Evolutionary conservation across 1,140 invertebrate species (phyloP).

Genomic region (Lucilia cuprina): DNA sequence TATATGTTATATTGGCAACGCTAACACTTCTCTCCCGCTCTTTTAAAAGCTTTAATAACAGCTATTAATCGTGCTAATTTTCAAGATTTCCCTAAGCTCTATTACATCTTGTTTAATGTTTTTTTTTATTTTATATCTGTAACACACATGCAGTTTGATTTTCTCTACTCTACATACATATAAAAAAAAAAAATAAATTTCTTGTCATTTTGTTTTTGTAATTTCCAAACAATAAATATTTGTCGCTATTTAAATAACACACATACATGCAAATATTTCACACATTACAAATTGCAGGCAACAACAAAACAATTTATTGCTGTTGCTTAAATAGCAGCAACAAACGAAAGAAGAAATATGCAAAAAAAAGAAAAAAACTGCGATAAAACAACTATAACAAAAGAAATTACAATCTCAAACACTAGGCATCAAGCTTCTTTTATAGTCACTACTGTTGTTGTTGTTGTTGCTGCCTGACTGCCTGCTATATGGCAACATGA

Average conservation of each 20-base stretch:
- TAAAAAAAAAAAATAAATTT: constrained; percentile 2
- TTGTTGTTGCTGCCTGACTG: not conserved
- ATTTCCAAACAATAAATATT: constrained; percentile 22
- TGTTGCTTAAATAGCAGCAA: constrained; percentile 5
- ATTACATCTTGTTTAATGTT: constrained; percentile 15
- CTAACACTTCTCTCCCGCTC: no score
- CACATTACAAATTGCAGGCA: not conserved
- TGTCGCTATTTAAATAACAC: not conserved
- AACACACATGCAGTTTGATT: not conserved
- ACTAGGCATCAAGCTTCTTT: not conserved
- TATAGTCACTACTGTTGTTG: not conserved
- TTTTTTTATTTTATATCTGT: no score
- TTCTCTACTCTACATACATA: not conserved
- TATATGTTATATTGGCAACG: no score
- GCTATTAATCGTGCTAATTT: constrained; percentile 61
- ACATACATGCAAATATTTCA: not conserved
- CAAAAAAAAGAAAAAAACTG: not conserved
- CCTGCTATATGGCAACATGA: not conserved
- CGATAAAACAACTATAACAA: not conserved
- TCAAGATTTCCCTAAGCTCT: constrained; percentile 56
- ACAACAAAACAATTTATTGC: not conserved
- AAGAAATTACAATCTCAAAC: not conserved
- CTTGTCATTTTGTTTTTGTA: not conserved
- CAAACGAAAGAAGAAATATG: not conserved
- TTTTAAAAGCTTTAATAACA: constrained; percentile 12